A percentile compares a stretch with the other conserved stretches of the same genome.
phyloP scores from a whole-genome alignment of 92 coral and sea anemone species.

The Epizoanthus fatuus region DNA sequence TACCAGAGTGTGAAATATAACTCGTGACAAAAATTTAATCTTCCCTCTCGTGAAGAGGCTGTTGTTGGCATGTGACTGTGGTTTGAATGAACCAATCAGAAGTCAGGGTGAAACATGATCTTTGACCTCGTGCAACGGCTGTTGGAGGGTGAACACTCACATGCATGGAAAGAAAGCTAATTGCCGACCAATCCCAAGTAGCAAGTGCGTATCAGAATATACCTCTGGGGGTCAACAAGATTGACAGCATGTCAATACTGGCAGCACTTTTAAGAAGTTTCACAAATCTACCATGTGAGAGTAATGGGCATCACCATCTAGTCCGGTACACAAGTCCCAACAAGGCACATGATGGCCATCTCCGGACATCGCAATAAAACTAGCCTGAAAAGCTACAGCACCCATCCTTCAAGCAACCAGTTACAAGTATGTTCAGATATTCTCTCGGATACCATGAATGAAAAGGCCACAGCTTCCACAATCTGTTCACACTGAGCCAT shows the following conservation, averaged over 20 bases:
- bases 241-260: slow-evolving; percentile 21
- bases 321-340: background rate
- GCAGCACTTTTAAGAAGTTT: slow-evolving; percentile 3
- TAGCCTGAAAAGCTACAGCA: background rate
- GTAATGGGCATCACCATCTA: slow-evolving; percentile 5
- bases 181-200: background rate
- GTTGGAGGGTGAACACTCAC: too few relatives aligned
- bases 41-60: too few relatives aligned
- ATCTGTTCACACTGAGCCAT: too few relatives aligned
- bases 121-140: too few relatives aligned
- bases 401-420: too few relatives aligned
- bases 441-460: background rate
- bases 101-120: too few relatives aligned
- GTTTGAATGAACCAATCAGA: too few relatives aligned
- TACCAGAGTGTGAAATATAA: too few relatives aligned
- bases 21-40: too few relatives aligned
- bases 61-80: too few relatives aligned
- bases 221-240: slow-evolving; percentile 41
- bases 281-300: background rate
- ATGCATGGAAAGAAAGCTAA: too few relatives aligned
- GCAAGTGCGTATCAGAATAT: slow-evolving; percentile 35
- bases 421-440: background rate
- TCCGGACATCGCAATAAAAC: background rate
- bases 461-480: too few relatives aligned
- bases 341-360: slow-evolving; percentile 2